Conservation (phyloP, 2,113 vertebrate genomes). For the Cynopterus brachyotis region DNA sequence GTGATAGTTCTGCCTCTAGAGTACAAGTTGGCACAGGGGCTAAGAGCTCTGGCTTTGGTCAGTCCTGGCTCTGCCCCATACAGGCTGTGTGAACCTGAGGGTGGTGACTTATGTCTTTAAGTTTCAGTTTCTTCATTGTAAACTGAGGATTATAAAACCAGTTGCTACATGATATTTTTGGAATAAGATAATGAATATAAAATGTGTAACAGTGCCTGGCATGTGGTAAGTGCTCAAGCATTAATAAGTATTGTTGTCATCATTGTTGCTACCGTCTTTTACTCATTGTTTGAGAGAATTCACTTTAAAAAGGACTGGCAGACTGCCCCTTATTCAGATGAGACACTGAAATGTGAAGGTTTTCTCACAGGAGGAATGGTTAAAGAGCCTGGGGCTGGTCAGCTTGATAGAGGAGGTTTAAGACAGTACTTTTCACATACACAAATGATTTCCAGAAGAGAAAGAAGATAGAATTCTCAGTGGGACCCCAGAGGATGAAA, state of each 20-base stretch:
- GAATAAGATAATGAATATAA: neutral
- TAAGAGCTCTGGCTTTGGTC: neutral
- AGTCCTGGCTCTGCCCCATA: neutral
- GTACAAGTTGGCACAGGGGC: neutral
- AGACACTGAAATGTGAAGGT: neutral
- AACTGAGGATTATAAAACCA: neutral
- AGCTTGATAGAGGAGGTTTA: neutral
- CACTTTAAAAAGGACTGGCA: neutral
- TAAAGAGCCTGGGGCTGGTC: neutral
- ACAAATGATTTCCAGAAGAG: neutral
- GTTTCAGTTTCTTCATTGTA: conserved; percentile 36
- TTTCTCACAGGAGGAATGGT: neutral
- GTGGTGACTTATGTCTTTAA: neutral
- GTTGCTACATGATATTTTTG: neutral
- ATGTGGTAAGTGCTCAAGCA: neutral
- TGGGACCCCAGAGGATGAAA: neutral
- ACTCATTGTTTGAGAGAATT: neutral
- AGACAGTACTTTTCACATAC: neutral
- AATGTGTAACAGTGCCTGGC: neutral
- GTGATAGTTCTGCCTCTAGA: neutral
- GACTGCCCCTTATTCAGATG: neutral
- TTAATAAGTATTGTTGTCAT: neutral
- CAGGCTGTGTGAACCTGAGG: neutral
- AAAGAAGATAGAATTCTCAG: neutral
- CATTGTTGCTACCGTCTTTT: neutral